These are phyloP conservation scores for Phoxinus dragarum DNA, from an alignment of 2,797 vertebrate genomes.

Conservation along the genomic window DNA sequence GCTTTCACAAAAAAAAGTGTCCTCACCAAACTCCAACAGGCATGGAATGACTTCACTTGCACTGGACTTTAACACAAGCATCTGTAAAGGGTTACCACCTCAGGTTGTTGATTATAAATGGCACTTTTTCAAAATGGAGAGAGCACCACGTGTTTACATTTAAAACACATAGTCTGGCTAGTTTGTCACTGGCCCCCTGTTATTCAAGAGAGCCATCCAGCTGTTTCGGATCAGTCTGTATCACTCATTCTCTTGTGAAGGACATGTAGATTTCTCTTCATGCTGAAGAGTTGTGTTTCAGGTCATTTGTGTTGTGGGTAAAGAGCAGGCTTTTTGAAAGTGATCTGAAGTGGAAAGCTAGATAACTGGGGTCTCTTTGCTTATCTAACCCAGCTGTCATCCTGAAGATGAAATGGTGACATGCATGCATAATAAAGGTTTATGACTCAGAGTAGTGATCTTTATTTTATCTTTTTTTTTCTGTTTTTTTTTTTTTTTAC, in stretches of 20 bases:
- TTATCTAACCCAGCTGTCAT: conserved; percentile 55
- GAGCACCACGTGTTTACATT: conserved; percentile 66
- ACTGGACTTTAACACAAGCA: conserved; percentile 59
- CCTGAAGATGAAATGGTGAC: conserved; percentile 44
- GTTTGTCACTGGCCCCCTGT: conserved; percentile 49
- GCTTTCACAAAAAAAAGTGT: conserved; percentile 53
- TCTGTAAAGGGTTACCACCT: conserved; percentile 68
- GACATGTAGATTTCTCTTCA: conserved; percentile 62
- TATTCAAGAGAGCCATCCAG: conserved; percentile 62
- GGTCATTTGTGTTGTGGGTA: conserved; percentile 59
- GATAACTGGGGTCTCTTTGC: conserved; percentile 27
- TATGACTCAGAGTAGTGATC: conserved; percentile 9
- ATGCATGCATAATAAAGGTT: conserved; percentile 47
- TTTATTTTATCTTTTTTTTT: neutral
- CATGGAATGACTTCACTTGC: conserved; percentile 34
- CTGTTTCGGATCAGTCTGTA: conserved; percentile 73
- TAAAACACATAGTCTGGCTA: conserved; percentile 63
- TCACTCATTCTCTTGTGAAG: conserved; percentile 64
- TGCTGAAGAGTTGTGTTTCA: conserved; percentile 61
- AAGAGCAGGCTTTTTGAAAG: conserved; percentile 46
- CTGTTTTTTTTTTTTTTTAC: neutral
- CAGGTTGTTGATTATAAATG: conserved; percentile 68
- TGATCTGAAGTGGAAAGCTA: conserved; percentile 48
- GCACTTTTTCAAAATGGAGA: conserved; percentile 63
- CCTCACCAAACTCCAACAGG: conserved; percentile 44